phyloP scores from a whole-genome alignment of 2,888 invertebrate genomes.

The Conchocele bisecta region DNA sequence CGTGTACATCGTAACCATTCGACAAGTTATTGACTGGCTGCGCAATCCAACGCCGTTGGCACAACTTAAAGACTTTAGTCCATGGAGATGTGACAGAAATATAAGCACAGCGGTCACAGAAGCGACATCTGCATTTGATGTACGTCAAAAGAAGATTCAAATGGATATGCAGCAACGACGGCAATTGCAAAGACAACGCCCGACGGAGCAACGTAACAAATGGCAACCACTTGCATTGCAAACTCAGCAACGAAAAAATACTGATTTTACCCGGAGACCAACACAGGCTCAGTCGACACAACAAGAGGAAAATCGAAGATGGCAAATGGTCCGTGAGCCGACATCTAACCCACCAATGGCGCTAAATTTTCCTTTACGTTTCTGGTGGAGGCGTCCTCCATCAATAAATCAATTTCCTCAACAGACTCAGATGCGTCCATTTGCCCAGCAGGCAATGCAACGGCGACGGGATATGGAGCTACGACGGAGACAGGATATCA shows the following conservation, averaged over 20 bases:
- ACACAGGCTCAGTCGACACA: background rate
- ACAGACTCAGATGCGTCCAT: too few relatives aligned
- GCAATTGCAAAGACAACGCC: background rate
- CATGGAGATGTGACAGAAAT: constrained; percentile 67
- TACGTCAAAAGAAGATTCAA: background rate
- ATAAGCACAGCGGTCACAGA: constrained; percentile 2
- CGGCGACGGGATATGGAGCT: too few relatives aligned
- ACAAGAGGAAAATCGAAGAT: background rate
- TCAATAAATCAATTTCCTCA: too few relatives aligned
- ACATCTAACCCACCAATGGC: constrained; percentile 25
- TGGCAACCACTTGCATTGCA: too few relatives aligned
- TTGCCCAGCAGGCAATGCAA: too few relatives aligned
- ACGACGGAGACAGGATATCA: constrained; percentile 3
- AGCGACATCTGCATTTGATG: too few relatives aligned
- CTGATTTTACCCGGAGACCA: too few relatives aligned
- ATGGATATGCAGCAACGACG: background rate
- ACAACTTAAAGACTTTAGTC: constrained; percentile 64
- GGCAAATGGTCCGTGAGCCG: background rate
- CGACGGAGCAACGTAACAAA: background rate
- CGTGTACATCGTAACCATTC: constrained; percentile 73
- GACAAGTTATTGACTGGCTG: constrained; percentile 76
- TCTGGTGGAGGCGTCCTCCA: constrained; percentile 51
- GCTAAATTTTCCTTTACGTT: constrained; percentile 42
- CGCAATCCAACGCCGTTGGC: constrained; percentile 67
- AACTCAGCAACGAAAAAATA: background rate